Evolutionary conservation across 2,797 vertebrate genomes (phyloP), one percentile per base, ranked within the genome.

Genomic region (Takifugu ocellatus): DNA sequence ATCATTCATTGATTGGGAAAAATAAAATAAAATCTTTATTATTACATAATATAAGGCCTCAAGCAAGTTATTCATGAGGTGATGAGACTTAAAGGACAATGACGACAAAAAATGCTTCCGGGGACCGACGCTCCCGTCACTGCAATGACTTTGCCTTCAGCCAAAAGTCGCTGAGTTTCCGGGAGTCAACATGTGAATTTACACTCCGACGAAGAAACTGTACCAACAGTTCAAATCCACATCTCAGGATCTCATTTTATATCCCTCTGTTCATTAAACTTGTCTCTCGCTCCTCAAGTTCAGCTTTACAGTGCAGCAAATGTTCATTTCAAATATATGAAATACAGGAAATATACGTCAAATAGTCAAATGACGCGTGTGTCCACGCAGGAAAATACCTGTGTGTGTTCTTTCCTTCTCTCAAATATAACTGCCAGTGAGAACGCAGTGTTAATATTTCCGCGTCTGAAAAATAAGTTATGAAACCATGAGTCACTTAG

Each of bases 1-100:
- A 86, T 77, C 69, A 85, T 81, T 77, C 77, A 86, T 76, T 78
- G 81, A 88, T 84, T 84, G 72, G 59, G 70, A 77, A 68, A 61
- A 75, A 60, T 6, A 6, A 74, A 75, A 62, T 50, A 59, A 66
- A 49, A 44, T 49, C 24, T 44, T 57, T 26, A 48, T 2, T 29
- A 50, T 69, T 66, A 74, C 70, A 80, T 74, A 87, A 80, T 73
- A 66, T 49, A 68, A 49, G 49, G 68, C 79, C 81, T 69, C 0
- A 2, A 75, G 81, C 74, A 63, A 63, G 57, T 72, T 59, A 66
- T 66, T 50, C 69, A 78, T 55, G 68, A 75, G 70, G 75, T 69
- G 78, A 68, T 68, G 73, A 78, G 71, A 81, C 65, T 79, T 54
- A 77, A 82, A 87, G 77, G 82, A 62, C 75, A 76, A 56, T 49